These are phyloP conservation scores for Catharus minimus DNA, from an alignment of 2,113 vertebrate species.

Conservation along the genomic window DNA sequence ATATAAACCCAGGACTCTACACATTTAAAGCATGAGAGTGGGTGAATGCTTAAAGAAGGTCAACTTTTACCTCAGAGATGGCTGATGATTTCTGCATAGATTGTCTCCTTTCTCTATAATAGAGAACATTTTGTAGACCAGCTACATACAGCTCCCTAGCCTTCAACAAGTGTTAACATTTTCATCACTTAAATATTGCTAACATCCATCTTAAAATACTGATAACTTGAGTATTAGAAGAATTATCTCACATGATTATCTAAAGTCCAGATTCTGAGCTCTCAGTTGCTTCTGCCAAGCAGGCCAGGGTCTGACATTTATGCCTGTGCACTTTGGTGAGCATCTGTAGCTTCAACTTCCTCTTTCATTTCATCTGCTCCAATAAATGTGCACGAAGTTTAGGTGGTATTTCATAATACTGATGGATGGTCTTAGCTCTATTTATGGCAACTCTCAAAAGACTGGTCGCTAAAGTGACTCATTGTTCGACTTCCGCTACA, in stretches of 20 bases:
- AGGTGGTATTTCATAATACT: neutral
- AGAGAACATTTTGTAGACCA: neutral
- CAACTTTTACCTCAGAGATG: conserved; percentile 13
- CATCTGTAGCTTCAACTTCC: neutral
- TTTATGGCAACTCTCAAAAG: neutral
- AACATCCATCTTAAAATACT: conserved; percentile 10
- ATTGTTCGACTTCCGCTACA: neutral
- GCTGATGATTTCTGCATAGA: neutral
- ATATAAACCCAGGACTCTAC: neutral
- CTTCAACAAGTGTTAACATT: conserved; percentile 16
- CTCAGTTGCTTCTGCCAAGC: neutral
- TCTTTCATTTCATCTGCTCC: neutral
- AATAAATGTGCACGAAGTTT: neutral
- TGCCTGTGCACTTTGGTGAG: neutral
- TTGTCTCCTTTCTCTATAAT: neutral
- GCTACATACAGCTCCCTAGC: neutral
- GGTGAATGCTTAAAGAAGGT: neutral
- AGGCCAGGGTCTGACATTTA: neutral
- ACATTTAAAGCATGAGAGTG: neutral
- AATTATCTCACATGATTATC: neutral
- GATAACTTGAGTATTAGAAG: neutral
- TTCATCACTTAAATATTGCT: conserved; percentile 23
- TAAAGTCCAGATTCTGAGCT: neutral
- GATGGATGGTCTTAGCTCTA: neutral
- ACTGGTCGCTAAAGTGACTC: neutral